A percentile compares a stretch with the other conserved stretches of the same genome.
Conservation (phyloP, 1,140 invertebrate species). For the Oppia nitens region DNA sequence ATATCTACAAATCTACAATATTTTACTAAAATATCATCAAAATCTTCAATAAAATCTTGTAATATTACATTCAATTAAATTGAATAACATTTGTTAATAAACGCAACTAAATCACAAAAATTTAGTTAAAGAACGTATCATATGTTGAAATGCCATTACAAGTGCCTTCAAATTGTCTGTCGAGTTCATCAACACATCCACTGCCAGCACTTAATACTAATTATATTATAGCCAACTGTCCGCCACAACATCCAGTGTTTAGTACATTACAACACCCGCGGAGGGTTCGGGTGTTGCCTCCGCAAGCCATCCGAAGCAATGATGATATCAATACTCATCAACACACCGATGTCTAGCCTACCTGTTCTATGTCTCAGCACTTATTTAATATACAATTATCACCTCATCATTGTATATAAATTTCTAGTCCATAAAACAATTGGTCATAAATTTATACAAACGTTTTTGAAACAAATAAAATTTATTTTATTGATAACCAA, state of each 20-base stretch:
- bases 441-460: too few relatives aligned
- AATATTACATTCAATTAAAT: too few relatives aligned
- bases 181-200: neutral
- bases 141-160: neutral
- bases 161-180: neutral
- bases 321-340: neutral
- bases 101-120: too few relatives aligned
- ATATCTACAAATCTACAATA: too few relatives aligned
- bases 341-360: neutral
- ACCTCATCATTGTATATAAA: too few relatives aligned
- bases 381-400: too few relatives aligned
- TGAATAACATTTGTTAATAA: too few relatives aligned
- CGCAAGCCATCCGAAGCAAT: neutral
- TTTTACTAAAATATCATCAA: too few relatives aligned
- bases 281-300: neutral
- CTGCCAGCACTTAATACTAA: neutral
- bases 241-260: neutral
- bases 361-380: neutral
- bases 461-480: too few relatives aligned
- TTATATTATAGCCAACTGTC: neutral
- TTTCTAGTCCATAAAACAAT: too few relatives aligned
- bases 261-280: neutral
- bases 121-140: neutral
- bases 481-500: too few relatives aligned
- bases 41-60: too few relatives aligned